Percentiles rank a stretch among this genome's conserved stretches.
phyloP scores from a whole-genome alignment of 1,140 invertebrate species.

The Drosophila orena region DNA sequence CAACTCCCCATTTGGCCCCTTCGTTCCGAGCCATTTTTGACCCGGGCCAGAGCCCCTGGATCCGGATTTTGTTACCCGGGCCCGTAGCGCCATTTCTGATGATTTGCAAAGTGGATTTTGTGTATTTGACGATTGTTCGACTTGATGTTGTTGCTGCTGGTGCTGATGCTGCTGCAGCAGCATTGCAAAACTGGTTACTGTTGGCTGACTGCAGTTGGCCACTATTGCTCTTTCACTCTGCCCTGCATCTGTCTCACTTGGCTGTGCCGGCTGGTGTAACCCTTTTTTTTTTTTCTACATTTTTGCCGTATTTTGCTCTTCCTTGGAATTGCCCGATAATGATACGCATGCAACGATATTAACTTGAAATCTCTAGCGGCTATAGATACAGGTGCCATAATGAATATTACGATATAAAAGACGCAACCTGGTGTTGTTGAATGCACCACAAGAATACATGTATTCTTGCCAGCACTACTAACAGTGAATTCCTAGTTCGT shows the following conservation, averaged over 20 bases:
- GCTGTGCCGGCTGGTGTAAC: slow-evolving; percentile 37
- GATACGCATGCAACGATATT: slow-evolving; percentile 7
- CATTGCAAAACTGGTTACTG: slow-evolving; percentile 74
- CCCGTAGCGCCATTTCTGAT: slow-evolving; percentile 53
- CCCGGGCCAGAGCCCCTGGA: slow-evolving; percentile 10
- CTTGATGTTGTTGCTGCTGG: slow-evolving; percentile 40
- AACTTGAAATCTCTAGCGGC: neutral
- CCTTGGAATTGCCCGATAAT: slow-evolving; percentile 24
- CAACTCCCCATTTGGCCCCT: neutral
- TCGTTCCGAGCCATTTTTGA: slow-evolving; percentile 6
- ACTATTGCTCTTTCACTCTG: slow-evolving; percentile 16
- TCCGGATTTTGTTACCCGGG: slow-evolving; percentile 22
- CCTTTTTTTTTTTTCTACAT: slow-evolving; percentile 44
- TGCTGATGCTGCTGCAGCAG: slow-evolving; percentile 28
- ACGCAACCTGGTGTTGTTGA: no score
- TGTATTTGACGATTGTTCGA: slow-evolving; percentile 81
- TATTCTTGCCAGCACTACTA: no score
- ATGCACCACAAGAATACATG: no score
- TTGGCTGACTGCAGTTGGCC: slow-evolving; percentile 39
- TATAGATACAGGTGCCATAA: neutral
- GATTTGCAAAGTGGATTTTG: slow-evolving; percentile 81
- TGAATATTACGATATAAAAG: no score
- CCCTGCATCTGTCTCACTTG: slow-evolving; percentile 10
- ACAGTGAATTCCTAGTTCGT: no score
- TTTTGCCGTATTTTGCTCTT: slow-evolving; percentile 6